Conservation (phyloP, 1,140 invertebrate genomes). For the Pseudomyrmex cubaensis region DNA sequence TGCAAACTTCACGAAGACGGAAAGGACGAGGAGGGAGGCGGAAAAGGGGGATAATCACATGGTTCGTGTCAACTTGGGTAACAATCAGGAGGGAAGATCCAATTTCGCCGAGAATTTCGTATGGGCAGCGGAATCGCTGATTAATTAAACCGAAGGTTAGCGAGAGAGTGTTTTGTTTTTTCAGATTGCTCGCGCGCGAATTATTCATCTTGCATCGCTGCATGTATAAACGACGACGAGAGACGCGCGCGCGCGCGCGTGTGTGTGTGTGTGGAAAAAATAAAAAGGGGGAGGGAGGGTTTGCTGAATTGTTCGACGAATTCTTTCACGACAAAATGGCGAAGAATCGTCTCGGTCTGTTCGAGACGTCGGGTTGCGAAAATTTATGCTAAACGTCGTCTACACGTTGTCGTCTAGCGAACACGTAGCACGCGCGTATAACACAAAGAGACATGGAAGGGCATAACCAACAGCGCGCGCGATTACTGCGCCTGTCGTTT, state of each 20-base stretch:
- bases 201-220: slow-evolving; percentile 26
- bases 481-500: slow-evolving; percentile 67
- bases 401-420: slow-evolving; percentile 7
- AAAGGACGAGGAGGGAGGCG: background rate
- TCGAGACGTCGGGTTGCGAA: background rate
- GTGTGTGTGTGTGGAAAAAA: background rate
- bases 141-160: slow-evolving; percentile 57
- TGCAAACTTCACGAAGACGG: slow-evolving; percentile 40
- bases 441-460: slow-evolving; percentile 19
- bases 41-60: slow-evolving; percentile 54
- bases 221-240: slow-evolving; percentile 1
- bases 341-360: background rate
- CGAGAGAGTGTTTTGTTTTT: background rate
- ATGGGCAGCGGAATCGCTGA: slow-evolving; percentile 38
- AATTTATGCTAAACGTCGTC: slow-evolving; percentile 38
- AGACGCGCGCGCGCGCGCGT: background rate
- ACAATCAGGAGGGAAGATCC: slow-evolving; percentile 48
- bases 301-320: background rate
- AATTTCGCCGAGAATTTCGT: slow-evolving; percentile 52
- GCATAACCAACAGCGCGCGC: slow-evolving; percentile 47
- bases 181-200: slow-evolving; percentile 9
- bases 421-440: background rate
- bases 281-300: background rate
- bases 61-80: slow-evolving; percentile 59
- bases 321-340: background rate